These are phyloP conservation scores for Stegophylla sp. DNA, from an alignment of 2,888 invertebrate genomes.

Conservation along the genomic window DNA sequence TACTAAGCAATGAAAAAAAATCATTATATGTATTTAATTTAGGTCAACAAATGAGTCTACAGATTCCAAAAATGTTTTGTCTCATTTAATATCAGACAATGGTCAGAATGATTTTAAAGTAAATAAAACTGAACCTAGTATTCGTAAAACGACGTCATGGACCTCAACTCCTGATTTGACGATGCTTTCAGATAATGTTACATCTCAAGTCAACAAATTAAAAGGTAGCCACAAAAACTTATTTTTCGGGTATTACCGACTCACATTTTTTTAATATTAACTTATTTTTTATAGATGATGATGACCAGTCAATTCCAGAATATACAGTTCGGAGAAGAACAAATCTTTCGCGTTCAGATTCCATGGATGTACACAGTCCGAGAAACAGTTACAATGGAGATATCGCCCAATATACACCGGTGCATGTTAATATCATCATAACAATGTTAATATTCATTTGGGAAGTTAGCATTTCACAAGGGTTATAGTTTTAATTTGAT, in stretches of 20 bases:
- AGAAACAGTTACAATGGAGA: conserved; percentile 56
- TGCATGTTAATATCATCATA: conserved; percentile 59
- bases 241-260: neutral
- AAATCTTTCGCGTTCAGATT: conserved; percentile 39
- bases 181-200: conserved; percentile 64
- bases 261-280: neutral
- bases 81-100: neutral
- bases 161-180: conserved; percentile 83
- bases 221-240: conserved; percentile 3
- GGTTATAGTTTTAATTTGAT: conserved; percentile 51
- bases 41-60: conserved; percentile 10
- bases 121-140: conserved; percentile 20
- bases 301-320: conserved; percentile 23
- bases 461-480: conserved; percentile 42
- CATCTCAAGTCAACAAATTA: conserved; percentile 30
- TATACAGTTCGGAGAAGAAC: conserved; percentile 33
- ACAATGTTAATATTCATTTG: conserved; percentile 58
- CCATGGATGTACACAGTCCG: conserved; percentile 27
- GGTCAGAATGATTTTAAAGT: conserved; percentile 12
- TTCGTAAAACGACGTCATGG: conserved; percentile 71
- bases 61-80: conserved; percentile 11
- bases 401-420: conserved; percentile 53
- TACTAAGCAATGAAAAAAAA: neutral
- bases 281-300: conserved; percentile 23
- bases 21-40: conserved; percentile 4